phyloP scores from a whole-genome alignment of 1,140 invertebrate species.

The Megalonaias nervosa region DNA sequence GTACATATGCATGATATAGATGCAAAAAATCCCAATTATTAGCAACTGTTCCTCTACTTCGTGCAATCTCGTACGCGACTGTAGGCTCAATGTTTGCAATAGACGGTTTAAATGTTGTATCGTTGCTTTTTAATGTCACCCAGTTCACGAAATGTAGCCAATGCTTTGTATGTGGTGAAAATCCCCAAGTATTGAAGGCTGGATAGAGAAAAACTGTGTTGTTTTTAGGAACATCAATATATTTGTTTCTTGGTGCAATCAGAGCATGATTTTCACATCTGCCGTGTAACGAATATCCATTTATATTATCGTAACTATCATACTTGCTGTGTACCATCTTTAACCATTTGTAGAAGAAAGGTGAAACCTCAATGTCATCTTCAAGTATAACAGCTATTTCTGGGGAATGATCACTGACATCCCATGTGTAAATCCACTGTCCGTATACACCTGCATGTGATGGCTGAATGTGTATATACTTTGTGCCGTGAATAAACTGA shows the following conservation, averaged over 20 bases:
- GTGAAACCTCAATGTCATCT: conserved; percentile 44
- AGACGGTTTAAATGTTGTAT: conserved; percentile 12
- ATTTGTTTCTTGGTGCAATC: no score
- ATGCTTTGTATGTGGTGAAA: conserved; percentile 33
- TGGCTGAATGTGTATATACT: conserved; percentile 27
- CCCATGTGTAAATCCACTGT: conserved; percentile 47
- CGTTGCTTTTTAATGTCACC: not conserved
- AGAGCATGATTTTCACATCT: conserved; percentile 11
- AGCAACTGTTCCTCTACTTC: conserved; percentile 8
- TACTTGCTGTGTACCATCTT: conserved; percentile 42
- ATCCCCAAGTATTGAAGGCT: conserved; percentile 41
- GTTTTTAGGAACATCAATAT: not conserved
- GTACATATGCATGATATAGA: no score
- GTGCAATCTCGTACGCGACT: conserved; percentile 12
- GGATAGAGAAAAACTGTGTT: conserved; percentile 30
- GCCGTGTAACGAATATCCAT: conserved; percentile 11
- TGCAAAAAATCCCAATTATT: conserved; percentile 25
- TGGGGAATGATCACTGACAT: no score
- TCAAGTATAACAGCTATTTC: conserved; percentile 28
- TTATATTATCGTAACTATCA: conserved; percentile 19
- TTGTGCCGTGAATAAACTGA: conserved; percentile 34
- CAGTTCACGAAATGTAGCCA: conserved; percentile 34
- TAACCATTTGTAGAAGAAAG: conserved; percentile 37
- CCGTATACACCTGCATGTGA: conserved; percentile 40
- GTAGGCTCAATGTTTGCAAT: conserved; percentile 12